phyloP scores from a whole-genome alignment of 1,140 invertebrate species.

The Drosophila pectinifera region DNA sequence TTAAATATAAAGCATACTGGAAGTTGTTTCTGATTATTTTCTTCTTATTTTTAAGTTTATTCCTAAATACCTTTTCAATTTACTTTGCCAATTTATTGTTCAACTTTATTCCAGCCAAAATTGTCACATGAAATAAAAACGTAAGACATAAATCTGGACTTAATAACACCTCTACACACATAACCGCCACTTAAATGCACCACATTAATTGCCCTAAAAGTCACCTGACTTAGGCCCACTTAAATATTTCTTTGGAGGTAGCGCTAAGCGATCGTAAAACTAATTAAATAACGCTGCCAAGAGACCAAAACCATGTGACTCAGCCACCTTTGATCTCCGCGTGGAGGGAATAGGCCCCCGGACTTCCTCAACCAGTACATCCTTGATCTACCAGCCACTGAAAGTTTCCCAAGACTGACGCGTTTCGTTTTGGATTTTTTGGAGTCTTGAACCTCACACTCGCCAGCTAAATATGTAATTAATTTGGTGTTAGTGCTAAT shows the following conservation, averaged over 20 bases:
- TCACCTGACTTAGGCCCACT: slow-evolving; percentile 23
- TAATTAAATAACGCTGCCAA: slow-evolving; percentile 26
- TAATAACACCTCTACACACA: slow-evolving; percentile 10
- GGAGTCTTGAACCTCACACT: slow-evolving; percentile 58
- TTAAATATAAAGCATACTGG: not conserved
- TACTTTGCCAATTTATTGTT: not conserved
- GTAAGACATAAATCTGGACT: slow-evolving; percentile 9
- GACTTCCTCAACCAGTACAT: slow-evolving; percentile 30
- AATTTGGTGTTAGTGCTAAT: slow-evolving; percentile 68
- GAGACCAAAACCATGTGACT: slow-evolving; percentile 8
- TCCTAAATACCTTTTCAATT: not conserved
- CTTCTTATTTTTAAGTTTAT: not conserved
- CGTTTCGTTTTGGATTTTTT: slow-evolving; percentile 16
- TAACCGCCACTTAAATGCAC: slow-evolving; percentile 30
- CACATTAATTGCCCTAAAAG: slow-evolving; percentile 33
- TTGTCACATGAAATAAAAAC: slow-evolving; percentile 9
- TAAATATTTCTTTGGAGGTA: slow-evolving; percentile 25
- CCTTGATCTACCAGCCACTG: slow-evolving; percentile 36
- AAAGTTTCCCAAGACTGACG: slow-evolving; percentile 46
- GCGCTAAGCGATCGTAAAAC: slow-evolving; percentile 19
- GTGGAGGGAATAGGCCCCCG: slow-evolving; percentile 7
- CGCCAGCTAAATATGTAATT: slow-evolving; percentile 68
- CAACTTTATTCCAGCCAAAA: not conserved
- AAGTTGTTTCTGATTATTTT: not conserved
- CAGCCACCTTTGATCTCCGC: slow-evolving; percentile 11